A percentile compares a stretch with the other conserved stretches of the same genome.
Conservation (phyloP, 2,113 vertebrate genomes). For the Rhombomys opimus region DNA sequence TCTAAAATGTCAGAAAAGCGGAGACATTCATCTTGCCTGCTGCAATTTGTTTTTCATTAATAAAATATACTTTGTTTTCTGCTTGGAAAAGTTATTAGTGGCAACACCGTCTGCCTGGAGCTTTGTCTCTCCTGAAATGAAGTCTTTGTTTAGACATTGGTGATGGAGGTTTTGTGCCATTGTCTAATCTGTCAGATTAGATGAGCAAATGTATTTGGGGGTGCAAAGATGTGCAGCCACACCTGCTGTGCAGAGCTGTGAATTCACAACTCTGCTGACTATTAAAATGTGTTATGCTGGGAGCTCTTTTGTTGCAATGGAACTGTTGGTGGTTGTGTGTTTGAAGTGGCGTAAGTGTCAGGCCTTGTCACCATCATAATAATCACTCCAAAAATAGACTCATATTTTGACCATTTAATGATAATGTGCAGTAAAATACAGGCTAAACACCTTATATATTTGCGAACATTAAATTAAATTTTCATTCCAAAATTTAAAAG, state of each 20-base stretch:
- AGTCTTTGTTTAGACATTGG: slow-evolving; percentile 90
- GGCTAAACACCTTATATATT: slow-evolving; percentile 82
- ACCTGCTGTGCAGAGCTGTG: slow-evolving; percentile 95
- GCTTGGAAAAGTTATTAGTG: slow-evolving; percentile 88
- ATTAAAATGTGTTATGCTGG: slow-evolving; percentile 89
- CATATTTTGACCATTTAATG: slow-evolving; percentile 83
- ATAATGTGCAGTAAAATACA: slow-evolving; percentile 80
- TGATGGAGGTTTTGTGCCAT: slow-evolving; percentile 89
- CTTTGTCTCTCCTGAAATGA: slow-evolving; percentile 86
- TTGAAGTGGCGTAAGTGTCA: slow-evolving; percentile 95
- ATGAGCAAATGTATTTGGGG: slow-evolving; percentile 94
- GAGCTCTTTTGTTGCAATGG: slow-evolving; percentile 91
- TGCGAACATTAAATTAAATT: slow-evolving; percentile 75
- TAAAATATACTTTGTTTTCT: slow-evolving; percentile 88
- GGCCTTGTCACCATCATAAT: slow-evolving; percentile 92
- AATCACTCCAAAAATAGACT: slow-evolving; percentile 86
- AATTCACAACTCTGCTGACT: slow-evolving; percentile 90
- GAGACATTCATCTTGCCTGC: slow-evolving; percentile 70
- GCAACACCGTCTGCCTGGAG: slow-evolving; percentile 80
- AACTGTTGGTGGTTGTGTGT: slow-evolving; percentile 92
- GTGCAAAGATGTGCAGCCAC: slow-evolving; percentile 93
- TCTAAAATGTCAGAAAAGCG: slow-evolving; percentile 82
- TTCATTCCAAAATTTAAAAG: slow-evolving; percentile 60
- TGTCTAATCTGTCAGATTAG: slow-evolving; percentile 94
- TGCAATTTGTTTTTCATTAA: slow-evolving; percentile 86